Conservation (phyloP, 1,140 invertebrate genomes). For the Lucilia cuprina region DNA sequence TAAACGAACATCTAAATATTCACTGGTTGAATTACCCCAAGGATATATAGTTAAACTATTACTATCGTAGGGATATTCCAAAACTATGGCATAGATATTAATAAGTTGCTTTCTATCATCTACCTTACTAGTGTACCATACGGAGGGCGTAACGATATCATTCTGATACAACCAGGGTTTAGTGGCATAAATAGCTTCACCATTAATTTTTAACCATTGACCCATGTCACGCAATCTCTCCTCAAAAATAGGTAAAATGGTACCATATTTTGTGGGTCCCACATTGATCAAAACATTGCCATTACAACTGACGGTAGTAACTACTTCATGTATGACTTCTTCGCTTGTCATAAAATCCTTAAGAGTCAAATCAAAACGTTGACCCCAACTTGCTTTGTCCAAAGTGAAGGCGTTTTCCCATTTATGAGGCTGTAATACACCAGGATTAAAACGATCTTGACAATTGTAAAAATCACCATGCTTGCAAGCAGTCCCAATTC, state of each 20-base stretch:
- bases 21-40: constrained; percentile 39
- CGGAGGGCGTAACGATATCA: constrained; percentile 74
- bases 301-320: constrained; percentile 84
- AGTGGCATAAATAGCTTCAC: constrained; percentile 87
- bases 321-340: constrained; percentile 77
- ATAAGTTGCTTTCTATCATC: constrained; percentile 28
- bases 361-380: constrained; percentile 75
- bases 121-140: constrained; percentile 75
- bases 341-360: constrained; percentile 77
- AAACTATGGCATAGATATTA: constrained; percentile 52
- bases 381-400: constrained; percentile 91
- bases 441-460: constrained; percentile 86
- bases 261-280: constrained; percentile 89
- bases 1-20: constrained; percentile 26
- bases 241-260: constrained; percentile 87
- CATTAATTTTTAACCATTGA: constrained; percentile 80
- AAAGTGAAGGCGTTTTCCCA: constrained; percentile 95
- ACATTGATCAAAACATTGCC: constrained; percentile 91
- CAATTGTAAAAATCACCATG: constrained; percentile 91
- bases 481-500: constrained; percentile 75
- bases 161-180: constrained; percentile 83
- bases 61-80: constrained; percentile 59
- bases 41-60: constrained; percentile 55
- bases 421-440: constrained; percentile 78
- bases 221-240: constrained; percentile 80